Conservation (phyloP, 1,140 invertebrate genomes). For the Brachystomella parvula region DNA sequence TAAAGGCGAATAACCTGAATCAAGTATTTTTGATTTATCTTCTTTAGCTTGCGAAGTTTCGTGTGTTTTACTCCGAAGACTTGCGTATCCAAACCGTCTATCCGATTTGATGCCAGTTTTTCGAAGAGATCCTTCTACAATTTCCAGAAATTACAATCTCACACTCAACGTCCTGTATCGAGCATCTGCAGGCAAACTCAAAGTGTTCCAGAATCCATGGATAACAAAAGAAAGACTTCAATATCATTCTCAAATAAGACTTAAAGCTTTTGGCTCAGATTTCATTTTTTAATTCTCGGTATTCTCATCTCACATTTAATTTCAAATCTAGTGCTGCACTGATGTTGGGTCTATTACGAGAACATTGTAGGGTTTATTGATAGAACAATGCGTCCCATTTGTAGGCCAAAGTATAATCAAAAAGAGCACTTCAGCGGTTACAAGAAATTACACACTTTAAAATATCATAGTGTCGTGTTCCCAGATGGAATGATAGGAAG, state of each 20-base stretch:
- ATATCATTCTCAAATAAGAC: not conserved
- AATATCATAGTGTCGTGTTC: slow-evolving; percentile 10
- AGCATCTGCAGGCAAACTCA: not conserved
- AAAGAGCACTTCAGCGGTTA: slow-evolving; percentile 9
- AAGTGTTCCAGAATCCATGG: not conserved
- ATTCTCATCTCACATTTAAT: too few species aligned
- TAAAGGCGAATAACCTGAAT: not conserved
- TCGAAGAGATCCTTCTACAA: not conserved
- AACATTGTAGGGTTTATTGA: slow-evolving; percentile 22
- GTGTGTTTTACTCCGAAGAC: not conserved
- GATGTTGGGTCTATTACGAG: slow-evolving; percentile 5
- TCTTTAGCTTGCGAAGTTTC: not conserved
- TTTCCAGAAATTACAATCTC: slow-evolving; percentile 9
- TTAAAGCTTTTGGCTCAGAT: not conserved
- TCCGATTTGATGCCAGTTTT: not conserved
- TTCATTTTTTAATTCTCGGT: not conserved
- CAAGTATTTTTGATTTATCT: not conserved
- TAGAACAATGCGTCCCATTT: slow-evolving; percentile 14
- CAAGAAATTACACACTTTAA: slow-evolving; percentile 11
- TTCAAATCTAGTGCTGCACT: not conserved
- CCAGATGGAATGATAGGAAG: slow-evolving; percentile 18
- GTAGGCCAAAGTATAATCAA: slow-evolving; percentile 18
- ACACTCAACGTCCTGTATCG: not conserved
- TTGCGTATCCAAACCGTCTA: not conserved
- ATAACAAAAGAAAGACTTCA: not conserved